A percentile compares a stretch with the other conserved stretches of the same genome.
Evolutionary conservation across 2,113 vertebrate species (phyloP).

Genomic region (Aythya baeri): DNA sequence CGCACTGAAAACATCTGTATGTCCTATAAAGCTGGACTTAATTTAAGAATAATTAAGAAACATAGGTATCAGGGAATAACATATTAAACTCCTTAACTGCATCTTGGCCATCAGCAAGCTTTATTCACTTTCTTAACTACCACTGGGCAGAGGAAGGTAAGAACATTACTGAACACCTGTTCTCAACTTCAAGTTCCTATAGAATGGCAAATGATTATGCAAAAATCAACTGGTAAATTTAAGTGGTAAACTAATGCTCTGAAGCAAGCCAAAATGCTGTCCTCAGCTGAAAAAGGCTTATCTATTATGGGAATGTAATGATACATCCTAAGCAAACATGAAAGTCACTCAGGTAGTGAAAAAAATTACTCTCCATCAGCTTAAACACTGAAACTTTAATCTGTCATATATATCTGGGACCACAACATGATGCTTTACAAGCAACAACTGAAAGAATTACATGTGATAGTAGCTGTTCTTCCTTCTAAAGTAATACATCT

Average conservation of each 20-base stretch:
- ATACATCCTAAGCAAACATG: not conserved
- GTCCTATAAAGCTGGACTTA: not conserved
- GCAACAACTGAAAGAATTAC: not conserved
- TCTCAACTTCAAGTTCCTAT: not conserved
- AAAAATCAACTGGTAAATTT: not conserved
- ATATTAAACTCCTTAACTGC: not conserved
- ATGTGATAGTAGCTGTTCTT: not conserved
- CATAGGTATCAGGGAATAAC: accelerated
- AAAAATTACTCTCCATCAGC: not conserved
- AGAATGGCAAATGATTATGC: not conserved
- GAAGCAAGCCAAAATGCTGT: not conserved
- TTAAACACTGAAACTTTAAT: not conserved
- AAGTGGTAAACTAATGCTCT: not conserved
- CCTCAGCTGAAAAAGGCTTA: not conserved
- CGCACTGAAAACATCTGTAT: not conserved
- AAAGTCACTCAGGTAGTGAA: not conserved
- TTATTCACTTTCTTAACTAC: not conserved
- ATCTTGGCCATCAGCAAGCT: not conserved
- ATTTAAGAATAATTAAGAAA: not conserved
- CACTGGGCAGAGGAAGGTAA: not conserved
- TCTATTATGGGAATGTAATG: not conserved
- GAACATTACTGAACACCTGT: not conserved
- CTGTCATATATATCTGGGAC: not conserved
- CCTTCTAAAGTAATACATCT: not conserved
- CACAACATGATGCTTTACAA: not conserved